phyloP scores from a whole-genome alignment of 2,888 invertebrate genomes.

The Cyrtodaria siliqua region DNA sequence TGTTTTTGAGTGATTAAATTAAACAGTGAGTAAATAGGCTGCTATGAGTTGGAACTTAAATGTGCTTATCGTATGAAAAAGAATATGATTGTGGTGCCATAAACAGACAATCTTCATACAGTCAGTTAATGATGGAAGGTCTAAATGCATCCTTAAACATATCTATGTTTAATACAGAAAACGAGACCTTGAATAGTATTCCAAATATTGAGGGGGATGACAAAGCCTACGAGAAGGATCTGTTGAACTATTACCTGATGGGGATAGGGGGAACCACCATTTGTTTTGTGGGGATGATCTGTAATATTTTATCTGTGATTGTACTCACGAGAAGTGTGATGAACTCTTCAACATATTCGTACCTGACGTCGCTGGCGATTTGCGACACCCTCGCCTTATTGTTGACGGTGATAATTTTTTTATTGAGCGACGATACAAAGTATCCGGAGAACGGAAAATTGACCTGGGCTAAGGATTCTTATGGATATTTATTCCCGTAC shows the following conservation, averaged over 20 bases:
- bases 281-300: slow-evolving; percentile 83
- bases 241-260: slow-evolving; percentile 82
- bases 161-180: no score
- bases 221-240: slow-evolving; percentile 54
- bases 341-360: slow-evolving; percentile 84
- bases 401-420: slow-evolving; percentile 78
- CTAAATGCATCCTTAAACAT: no score
- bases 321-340: slow-evolving; percentile 82
- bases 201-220: no score
- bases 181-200: no score
- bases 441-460: slow-evolving; percentile 63
- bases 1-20: no score
- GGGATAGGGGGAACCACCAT: slow-evolving; percentile 83
- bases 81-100: no score
- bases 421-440: slow-evolving; percentile 78
- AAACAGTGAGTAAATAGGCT: no score
- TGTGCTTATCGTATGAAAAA: no score
- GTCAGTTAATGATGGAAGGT: no score
- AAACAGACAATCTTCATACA: no score
- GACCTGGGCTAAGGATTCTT: slow-evolving; percentile 66
- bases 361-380: slow-evolving; percentile 83
- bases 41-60: no score
- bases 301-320: slow-evolving; percentile 83
- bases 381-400: slow-evolving; percentile 84
- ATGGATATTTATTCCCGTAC: slow-evolving; percentile 82